phyloP scores from a whole-genome alignment of 1,140 invertebrate species.

The Plectrocnemia conspersa region DNA sequence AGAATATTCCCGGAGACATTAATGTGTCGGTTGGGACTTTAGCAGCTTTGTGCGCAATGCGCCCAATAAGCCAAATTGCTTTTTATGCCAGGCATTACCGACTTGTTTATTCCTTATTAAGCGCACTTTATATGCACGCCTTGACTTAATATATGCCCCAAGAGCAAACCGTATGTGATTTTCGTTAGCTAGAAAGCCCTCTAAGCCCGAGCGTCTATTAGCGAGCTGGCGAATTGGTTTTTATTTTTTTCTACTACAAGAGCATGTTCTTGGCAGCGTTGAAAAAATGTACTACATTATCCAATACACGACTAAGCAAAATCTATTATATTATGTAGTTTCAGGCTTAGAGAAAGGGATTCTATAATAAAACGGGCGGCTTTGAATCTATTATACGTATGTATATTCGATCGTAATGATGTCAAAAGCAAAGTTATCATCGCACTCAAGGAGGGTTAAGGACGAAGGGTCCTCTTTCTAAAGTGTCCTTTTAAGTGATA shows the following conservation, averaged over 20 bases:
- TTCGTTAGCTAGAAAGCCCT: not conserved
- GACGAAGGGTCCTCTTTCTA: conserved; percentile 19
- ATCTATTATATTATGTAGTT: too few species aligned
- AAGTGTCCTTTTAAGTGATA: conserved; percentile 23
- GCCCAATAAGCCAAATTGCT: conserved; percentile 34
- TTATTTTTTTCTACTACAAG: too few species aligned
- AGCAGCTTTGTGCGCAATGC: conserved; percentile 22
- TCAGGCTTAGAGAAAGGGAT: too few species aligned
- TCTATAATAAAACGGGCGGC: conserved; percentile 21
- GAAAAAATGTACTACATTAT: too few species aligned
- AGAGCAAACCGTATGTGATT: not conserved
- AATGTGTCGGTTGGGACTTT: conserved; percentile 14
- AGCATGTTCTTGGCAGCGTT: too few species aligned
- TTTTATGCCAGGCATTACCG: conserved; percentile 27
- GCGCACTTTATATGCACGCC: conserved; percentile 25
- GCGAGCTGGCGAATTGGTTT: too few species aligned
- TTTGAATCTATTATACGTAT: too few species aligned
- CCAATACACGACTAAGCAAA: too few species aligned
- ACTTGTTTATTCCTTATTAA: conserved; percentile 31
- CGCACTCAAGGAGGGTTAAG: conserved; percentile 17
- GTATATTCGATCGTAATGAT: conserved; percentile 31
- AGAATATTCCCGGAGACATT: conserved; percentile 12
- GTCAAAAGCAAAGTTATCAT: conserved; percentile 32
- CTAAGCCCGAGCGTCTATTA: too few species aligned
- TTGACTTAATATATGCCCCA: conserved; percentile 12